Percentiles rank a stretch among this genome's conserved stretches.
Evolutionary conservation across 2,797 vertebrate species (phyloP).

Genomic region (Pipistrellus nathusii): DNA sequence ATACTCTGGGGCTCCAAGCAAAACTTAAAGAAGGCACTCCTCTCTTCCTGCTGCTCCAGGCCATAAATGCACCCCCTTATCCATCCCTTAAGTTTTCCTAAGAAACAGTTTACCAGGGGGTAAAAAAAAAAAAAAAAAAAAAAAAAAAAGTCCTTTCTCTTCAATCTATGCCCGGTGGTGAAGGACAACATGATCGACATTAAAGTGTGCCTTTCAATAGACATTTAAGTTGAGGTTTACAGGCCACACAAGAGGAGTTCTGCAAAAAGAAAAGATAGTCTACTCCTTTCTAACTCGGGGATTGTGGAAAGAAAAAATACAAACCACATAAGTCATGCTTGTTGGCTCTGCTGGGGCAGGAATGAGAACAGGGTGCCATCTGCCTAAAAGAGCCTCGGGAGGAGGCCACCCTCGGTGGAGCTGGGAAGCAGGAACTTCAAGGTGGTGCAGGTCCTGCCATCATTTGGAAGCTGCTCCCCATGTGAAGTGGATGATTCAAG

Average conservation of each 20-base stretch:
- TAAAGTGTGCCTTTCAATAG: conserved; percentile 9
- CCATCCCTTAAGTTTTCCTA: neutral
- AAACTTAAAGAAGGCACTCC: neutral
- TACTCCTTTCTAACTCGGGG: neutral
- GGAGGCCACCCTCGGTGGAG: neutral
- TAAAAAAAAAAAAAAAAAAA: too few relatives aligned
- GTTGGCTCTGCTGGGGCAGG: neutral
- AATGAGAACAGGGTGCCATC: neutral
- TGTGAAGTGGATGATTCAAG: neutral
- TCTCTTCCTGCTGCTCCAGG: neutral
- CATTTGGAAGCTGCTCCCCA: neutral
- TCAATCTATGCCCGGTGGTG: neutral
- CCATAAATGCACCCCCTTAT: neutral
- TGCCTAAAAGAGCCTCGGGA: neutral
- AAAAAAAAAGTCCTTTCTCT: neutral
- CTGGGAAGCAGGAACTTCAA: neutral
- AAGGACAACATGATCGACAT: neutral
- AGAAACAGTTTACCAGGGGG: neutral
- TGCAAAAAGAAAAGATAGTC: neutral
- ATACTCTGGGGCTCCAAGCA: conserved; percentile 29
- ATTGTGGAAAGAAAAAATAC: neutral
- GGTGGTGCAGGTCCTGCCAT: too few relatives aligned
- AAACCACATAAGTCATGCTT: neutral
- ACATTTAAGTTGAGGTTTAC: neutral
- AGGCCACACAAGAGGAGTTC: neutral